These are phyloP conservation scores for Phenacoccus solenopsis DNA, from an alignment of 1,140 invertebrate species.

Conservation along the genomic window DNA sequence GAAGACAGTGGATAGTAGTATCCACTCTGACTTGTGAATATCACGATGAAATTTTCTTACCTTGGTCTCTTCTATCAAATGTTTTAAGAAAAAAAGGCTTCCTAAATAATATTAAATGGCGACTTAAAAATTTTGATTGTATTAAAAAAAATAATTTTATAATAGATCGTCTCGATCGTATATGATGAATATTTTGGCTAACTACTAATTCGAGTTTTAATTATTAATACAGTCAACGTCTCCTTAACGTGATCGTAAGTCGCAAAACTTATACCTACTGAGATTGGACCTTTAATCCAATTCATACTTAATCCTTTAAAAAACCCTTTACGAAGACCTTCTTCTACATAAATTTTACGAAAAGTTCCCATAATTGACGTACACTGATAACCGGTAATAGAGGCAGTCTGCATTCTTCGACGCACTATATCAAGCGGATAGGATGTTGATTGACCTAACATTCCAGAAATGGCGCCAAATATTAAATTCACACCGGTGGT, in stretches of 20 bases:
- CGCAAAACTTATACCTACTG: conserved; percentile 95
- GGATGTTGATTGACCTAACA: conserved; percentile 86
- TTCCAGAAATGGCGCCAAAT: conserved; percentile 84
- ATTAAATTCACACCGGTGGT: conserved; percentile 49
- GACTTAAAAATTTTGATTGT: background rate
- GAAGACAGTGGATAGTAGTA: no score
- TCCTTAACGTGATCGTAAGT: conserved; percentile 77
- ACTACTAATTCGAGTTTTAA: background rate
- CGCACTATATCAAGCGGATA: conserved; percentile 91
- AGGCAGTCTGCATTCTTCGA: conserved; percentile 68
- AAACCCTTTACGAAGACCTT: conserved; percentile 78
- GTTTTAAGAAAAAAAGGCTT: no score
- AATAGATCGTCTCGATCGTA: background rate
- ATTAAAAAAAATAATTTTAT: background rate
- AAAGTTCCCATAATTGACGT: conserved; percentile 48
- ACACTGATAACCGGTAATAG: conserved; percentile 45
- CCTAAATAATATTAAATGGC: no score
- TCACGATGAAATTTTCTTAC: no score
- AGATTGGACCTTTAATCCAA: conserved; percentile 97
- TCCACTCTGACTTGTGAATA: no score
- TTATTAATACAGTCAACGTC: conserved; percentile 33
- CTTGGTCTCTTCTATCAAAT: no score
- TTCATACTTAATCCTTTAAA: conserved; percentile 99
- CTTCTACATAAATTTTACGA: conserved; percentile 50
- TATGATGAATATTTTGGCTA: background rate